Evolutionary conservation across 2,888 invertebrate genomes (phyloP), one percentile per base, ranked within the genome.

Genomic region (Noctua janthina): DNA sequence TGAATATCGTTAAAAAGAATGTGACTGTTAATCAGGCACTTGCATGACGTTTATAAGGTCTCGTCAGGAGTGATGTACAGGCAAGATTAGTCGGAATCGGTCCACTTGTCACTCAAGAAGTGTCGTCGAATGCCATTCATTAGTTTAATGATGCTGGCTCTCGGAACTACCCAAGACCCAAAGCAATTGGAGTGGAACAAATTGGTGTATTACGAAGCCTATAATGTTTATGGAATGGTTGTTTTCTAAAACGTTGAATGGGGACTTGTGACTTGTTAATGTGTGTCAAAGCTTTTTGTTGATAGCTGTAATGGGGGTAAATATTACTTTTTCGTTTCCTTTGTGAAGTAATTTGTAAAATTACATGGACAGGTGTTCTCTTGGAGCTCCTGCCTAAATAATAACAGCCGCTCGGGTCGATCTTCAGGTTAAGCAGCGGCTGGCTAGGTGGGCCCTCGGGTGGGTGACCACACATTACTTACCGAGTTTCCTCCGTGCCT

Each of bases 1-100:
- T 73, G 80, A 72, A 78, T 89, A 88, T 88, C 90, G 80, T 91
- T 91, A 88, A 89, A 88, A 86, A 87, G 87, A 92, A 90, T 89
- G 87, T 85, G 80, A 46, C 76, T 83, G 89, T 94, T 94, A 93
- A 94, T 95, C 93, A 93, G 91, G 88, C 85, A 81, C 89, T 88
- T 87, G 87, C 82, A 88, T 92, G 93, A 93, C 93, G 88, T 95
- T 94, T 93, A 95, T 93, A 92, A 91, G 91, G 85, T 85, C 88
- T 90, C 88, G 91, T 91, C 90, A 78, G 87, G 78, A 86, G 88
- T 89, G 91, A 93, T 92, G 87, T 91, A 82, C 86, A 56, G 80
- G 83, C 71, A 82, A 93, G 94, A 95, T 95, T 93, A 94, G 91
- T 85, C 75, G 82, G 92, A 94, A 93, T 89, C 83, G 88, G 88